Base-by-base conservation (phyloP, 2,888 invertebrate genomes). In the Rapana venosa region DNA sequence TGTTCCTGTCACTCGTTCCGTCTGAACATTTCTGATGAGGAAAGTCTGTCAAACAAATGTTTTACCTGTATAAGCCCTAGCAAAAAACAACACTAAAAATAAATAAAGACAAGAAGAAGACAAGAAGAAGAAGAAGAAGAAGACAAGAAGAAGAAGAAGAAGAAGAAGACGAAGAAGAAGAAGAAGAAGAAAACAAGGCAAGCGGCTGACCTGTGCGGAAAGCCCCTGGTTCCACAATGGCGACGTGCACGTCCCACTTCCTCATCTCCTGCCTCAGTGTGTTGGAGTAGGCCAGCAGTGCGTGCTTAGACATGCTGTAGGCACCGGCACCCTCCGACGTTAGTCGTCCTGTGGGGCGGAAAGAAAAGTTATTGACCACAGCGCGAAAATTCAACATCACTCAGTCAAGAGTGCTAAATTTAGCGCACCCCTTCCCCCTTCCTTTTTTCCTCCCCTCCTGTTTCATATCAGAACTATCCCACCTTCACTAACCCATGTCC, bases 201-300 rank as follows among this genome's bases (percentile, higher is more conserved):
- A 85, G 30, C 32, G 30, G n/a, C 36, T 85, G 56, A 95, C 96
- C 95, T 92, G 96, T 96, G 56, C 91, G 91, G 91, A 93, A 96
- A 61, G 95, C 95, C 56, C 93, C 92, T 6, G 95, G 95, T 90
- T 95, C 94, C 56, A 96, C 94, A 1, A 95, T 92, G 30, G 94
- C 93, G 22, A 96, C 95, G 89, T 93, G 92, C 8, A 96, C 95
- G 47, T 93, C 94, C 95, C 95, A 95, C 88, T 95, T 95, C 91
- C 93, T 94, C 96, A 96, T 96, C 91, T 96, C 96, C 85, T 95
- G 93, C 56, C 95, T 90, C 15, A 96, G 92, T 11, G 94, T 94
- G 90, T 96, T 94, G 30, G 95, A 94, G 90, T 93, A 95, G 0
- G 94, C 94, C 35, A 95, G 94, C 26, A 96, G 90, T 13, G 94